Evolutionary conservation across 2,888 invertebrate genomes (phyloP), one percentile per base, ranked within the genome.

Genomic region (Eristalis tenax): DNA sequence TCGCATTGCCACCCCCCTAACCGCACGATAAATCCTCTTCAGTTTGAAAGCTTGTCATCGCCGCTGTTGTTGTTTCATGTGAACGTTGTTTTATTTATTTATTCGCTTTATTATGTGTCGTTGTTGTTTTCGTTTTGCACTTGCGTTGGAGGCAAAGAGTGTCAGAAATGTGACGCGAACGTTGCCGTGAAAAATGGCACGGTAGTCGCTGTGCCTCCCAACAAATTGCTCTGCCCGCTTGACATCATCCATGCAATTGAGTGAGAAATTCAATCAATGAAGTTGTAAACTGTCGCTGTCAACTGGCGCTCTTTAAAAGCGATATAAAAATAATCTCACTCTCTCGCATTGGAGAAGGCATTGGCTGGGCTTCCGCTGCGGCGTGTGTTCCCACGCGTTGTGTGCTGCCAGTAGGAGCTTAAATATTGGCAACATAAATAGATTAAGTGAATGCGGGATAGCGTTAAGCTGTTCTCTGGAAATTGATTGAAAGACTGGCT

Each of bases 11-110:
- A 82, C 59, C 26, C 50, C n/a, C 61, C 79, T 68, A 80, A 83
- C 79, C 79, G 43, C 87, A 71, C 64, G 63, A 76, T 87, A 76
- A 87, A 87, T 80, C 73, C 79, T 73, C 64, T 69, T 86, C 77
- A 75, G 13, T 78, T 78, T 80, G 63, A 87, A 83, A 79, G 68
- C 79, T 50, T 87, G 76, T 87, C 80, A 76, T 79, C 83, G 40
- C 50, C 56, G 71, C 64, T 80, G 59, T 77, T 23, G 23, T 5
- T 69, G 61, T 69, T 70, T 38, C 66, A 18, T 50, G 18, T 59
- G 57, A 22, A 38, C 26, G 63, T 61, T 76, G 69, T 64, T 68
- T 22, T 56, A 65, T 64, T 64, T 68, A 61, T 83, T 77, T 82
- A 43, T 66, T 61, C 65, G 61, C 22, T 28, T 61, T 38, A 38